These are phyloP conservation scores for Silurus glanis DNA, from an alignment of 2,113 vertebrate species.

Conservation along the genomic window DNA sequence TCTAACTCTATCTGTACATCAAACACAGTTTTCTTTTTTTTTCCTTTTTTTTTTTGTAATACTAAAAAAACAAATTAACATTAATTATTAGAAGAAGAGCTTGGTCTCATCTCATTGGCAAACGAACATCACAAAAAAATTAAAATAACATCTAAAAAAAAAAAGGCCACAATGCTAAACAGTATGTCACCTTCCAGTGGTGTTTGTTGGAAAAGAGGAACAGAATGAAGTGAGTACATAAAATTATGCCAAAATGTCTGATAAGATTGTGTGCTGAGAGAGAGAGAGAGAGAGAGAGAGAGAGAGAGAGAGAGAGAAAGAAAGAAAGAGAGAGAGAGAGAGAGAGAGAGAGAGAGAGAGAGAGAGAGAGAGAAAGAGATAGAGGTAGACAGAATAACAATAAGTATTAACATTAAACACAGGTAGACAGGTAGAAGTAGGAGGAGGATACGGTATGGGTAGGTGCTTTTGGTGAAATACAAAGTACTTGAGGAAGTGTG, in stretches of 20 bases:
- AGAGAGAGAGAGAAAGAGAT: neutral
- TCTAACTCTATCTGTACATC: constrained; percentile 81
- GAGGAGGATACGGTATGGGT: constrained; percentile 26
- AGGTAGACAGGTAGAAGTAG: neutral
- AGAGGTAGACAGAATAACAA: neutral
- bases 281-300: neutral
- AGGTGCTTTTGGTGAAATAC: constrained; percentile 80
- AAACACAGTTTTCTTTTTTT: constrained; percentile 71
- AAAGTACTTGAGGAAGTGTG: constrained; percentile 80
- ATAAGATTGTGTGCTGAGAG: constrained; percentile 3
- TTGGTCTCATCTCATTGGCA: constrained; percentile 75
- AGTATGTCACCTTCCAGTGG: constrained; percentile 73
- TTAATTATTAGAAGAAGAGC: constrained; percentile 73
- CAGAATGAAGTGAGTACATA: constrained; percentile 7
- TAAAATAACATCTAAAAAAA: constrained; percentile 67
- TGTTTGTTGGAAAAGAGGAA: constrained; percentile 59
- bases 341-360: constrained; percentile 16
- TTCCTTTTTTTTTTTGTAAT: constrained; percentile 63
- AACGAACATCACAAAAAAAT: constrained; percentile 69
- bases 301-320: neutral
- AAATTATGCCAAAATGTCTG: constrained; percentile 26
- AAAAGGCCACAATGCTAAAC: constrained; percentile 77
- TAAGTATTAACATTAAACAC: neutral
- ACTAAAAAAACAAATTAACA: constrained; percentile 72
- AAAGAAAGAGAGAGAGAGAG: neutral